A percentile compares a stretch with the other conserved stretches of the same genome.
phyloP scores from a whole-genome alignment of 2,797 vertebrate species.

The Dallia pectoralis region DNA sequence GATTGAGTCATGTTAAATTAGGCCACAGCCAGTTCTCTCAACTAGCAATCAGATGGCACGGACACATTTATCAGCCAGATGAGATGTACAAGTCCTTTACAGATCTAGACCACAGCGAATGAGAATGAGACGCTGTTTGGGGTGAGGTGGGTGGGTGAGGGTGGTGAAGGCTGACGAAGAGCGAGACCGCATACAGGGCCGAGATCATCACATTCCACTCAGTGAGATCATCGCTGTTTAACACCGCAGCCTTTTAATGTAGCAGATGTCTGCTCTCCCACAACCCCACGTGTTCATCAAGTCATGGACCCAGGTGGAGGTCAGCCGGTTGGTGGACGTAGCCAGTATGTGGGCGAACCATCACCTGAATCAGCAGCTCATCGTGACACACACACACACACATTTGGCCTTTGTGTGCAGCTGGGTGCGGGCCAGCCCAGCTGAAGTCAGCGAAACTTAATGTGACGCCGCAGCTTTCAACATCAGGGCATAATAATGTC shows the following conservation, averaged over 20 bases:
- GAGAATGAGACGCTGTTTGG: background rate
- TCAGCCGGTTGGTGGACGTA: background rate
- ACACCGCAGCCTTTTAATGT: background rate
- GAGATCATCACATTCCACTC: constrained; percentile 20
- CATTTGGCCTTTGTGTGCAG: constrained; percentile 5
- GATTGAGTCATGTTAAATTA: too few species aligned
- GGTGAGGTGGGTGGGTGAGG: constrained; percentile 52
- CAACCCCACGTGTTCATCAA: constrained; percentile 3
- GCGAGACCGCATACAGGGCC: constrained; percentile 24
- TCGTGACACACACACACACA: constrained; percentile 8
- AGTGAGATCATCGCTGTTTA: constrained; percentile 50
- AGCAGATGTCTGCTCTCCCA: constrained; percentile 1
- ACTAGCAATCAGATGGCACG: background rate
- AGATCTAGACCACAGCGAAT: too few species aligned
- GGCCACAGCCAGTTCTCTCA: background rate
- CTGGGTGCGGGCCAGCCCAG: constrained; percentile 1
- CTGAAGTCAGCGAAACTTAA: constrained; percentile 27
- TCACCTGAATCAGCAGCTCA: background rate
- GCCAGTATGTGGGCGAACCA: background rate
- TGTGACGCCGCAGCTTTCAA: constrained; percentile 15
- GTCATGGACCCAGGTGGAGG: background rate
- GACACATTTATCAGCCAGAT: background rate
- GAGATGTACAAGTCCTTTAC: constrained; percentile 27
- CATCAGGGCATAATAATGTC: constrained; percentile 3
- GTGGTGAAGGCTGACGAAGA: constrained; percentile 40